A percentile compares a stretch with the other conserved stretches of the same genome.
Evolutionary conservation across 2,113 vertebrate genomes (phyloP).

Genomic region (Buteo buteo): DNA sequence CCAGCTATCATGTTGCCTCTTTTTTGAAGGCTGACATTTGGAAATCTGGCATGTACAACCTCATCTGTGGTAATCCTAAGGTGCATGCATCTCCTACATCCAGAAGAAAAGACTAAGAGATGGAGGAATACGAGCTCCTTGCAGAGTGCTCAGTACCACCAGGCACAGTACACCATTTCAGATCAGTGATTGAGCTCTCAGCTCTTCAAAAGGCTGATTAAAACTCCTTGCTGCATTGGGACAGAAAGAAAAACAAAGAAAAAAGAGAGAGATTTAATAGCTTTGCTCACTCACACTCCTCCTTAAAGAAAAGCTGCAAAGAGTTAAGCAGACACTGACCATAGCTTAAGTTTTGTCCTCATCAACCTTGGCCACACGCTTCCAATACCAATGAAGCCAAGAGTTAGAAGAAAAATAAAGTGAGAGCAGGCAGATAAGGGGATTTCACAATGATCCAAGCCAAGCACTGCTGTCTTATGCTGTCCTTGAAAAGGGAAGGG

Average conservation of each 20-base stretch:
- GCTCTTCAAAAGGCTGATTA: background rate
- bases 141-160: background rate
- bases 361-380: conserved; percentile 3
- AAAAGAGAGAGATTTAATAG: background rate
- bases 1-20: background rate
- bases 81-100: background rate
- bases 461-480: conserved; percentile 1
- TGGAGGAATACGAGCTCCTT: background rate
- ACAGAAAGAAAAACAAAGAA: background rate
- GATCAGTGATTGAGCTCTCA: background rate
- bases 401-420: conserved; percentile 10
- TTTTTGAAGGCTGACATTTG: background rate
- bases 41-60: background rate
- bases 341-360: background rate
- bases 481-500: conserved; percentile 6
- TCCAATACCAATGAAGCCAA: background rate
- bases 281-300: background rate
- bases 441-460: background rate
- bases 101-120: background rate
- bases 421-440: conserved; percentile 2
- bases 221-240: background rate
- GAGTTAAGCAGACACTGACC: background rate
- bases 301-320: background rate
- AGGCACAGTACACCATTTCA: background rate
- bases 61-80: rapidly evolving